A percentile compares a stretch with the other conserved stretches of the same genome.
phyloP scores from a whole-genome alignment of 2,113 vertebrate species.

The Cochlearius cochlearius region DNA sequence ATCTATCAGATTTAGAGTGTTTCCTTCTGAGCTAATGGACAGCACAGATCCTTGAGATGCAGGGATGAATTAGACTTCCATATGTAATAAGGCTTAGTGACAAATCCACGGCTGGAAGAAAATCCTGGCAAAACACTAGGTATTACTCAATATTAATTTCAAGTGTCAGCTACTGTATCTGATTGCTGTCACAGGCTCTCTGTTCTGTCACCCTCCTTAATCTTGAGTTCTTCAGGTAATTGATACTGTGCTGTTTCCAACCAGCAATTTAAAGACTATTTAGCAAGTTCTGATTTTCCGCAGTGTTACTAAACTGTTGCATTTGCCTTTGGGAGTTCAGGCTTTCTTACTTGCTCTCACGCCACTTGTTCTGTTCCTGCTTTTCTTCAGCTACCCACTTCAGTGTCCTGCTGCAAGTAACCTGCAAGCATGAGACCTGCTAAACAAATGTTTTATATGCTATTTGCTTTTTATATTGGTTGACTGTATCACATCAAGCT shows the following conservation, averaged over 20 bases:
- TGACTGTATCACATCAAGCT: background rate
- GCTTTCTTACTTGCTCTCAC: background rate
- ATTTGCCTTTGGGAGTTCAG: background rate
- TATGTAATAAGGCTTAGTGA: background rate
- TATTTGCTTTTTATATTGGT: background rate
- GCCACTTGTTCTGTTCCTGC: background rate
- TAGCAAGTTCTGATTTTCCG: background rate
- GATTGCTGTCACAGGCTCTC: background rate
- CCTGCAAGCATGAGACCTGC: background rate
- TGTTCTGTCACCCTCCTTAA: background rate
- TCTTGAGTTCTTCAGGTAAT: background rate
- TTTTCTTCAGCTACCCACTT: background rate
- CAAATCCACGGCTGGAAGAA: background rate
- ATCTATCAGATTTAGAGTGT: accelerated
- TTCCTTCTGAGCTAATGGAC: background rate
- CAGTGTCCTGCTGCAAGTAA: background rate
- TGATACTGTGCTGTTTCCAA: background rate
- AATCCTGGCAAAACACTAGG: background rate
- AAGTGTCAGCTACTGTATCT: background rate
- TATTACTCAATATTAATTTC: background rate
- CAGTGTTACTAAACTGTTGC: background rate
- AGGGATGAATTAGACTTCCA: background rate
- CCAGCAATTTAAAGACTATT: background rate
- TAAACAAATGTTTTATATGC: background rate
- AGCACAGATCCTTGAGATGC: background rate